phyloP scores from a whole-genome alignment of 1,140 invertebrate species.

The Saxidomus purpurata region DNA sequence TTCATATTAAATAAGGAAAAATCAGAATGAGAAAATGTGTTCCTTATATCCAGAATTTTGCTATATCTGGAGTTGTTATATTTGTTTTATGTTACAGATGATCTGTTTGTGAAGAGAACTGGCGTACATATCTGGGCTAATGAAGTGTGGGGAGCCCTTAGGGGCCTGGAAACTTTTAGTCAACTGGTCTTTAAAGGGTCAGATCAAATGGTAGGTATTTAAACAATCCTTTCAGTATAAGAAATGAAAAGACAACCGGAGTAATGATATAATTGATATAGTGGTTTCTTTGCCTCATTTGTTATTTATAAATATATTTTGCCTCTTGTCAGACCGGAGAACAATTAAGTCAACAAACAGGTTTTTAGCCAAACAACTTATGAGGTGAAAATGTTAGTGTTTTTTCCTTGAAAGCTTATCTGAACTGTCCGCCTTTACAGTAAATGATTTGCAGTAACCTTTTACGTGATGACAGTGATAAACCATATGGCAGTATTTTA shows the following conservation, averaged over 20 bases:
- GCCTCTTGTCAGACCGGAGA: not conserved
- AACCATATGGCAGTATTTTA: not conserved
- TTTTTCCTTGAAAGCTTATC: not conserved
- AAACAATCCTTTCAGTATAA: too few relatives aligned
- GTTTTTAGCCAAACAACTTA: not conserved
- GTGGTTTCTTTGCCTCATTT: not conserved
- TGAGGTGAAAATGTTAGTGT: not conserved
- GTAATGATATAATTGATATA: too few relatives aligned
- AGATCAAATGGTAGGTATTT: conserved; percentile 77
- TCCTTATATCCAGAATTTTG: too few relatives aligned
- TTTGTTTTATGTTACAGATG: conserved; percentile 82
- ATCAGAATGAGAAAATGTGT: too few relatives aligned
- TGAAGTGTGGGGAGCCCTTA: conserved; percentile 83
- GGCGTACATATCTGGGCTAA: conserved; percentile 83
- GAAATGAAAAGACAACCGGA: too few relatives aligned
- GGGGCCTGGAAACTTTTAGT: conserved; percentile 86
- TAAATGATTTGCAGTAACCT: not conserved
- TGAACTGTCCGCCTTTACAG: not conserved
- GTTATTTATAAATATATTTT: not conserved
- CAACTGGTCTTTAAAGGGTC: conserved; percentile 82
- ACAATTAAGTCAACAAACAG: not conserved
- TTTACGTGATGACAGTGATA: conserved; percentile 19
- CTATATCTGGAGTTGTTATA: too few relatives aligned
- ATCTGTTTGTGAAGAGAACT: conserved; percentile 86
- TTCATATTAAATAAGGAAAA: too few relatives aligned